These are phyloP conservation scores for Serilophus lunatus DNA, from an alignment of 2,113 vertebrate species.

Conservation along the genomic window DNA sequence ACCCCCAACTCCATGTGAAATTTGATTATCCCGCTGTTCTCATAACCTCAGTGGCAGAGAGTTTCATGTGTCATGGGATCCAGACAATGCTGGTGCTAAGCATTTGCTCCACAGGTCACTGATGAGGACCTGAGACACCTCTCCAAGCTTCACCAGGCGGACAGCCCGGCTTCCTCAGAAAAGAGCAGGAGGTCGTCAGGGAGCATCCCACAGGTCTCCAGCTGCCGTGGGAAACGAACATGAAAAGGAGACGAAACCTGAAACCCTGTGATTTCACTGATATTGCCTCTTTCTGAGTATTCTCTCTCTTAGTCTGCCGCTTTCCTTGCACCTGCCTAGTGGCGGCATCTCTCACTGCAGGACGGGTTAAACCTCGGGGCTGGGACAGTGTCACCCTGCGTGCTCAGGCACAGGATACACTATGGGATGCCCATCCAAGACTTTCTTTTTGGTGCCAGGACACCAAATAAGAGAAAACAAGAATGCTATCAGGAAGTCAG, in stretches of 20 bases:
- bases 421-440: not conserved
- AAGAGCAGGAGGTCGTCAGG: not conserved
- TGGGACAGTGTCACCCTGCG: accelerated
- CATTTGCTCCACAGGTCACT: not conserved
- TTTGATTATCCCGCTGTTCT: not conserved
- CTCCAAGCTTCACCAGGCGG: not conserved
- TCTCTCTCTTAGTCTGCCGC: not conserved
- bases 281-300: not conserved
- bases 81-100: not conserved
- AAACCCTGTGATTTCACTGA: not conserved
- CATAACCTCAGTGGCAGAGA: not conserved
- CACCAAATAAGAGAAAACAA: not conserved
- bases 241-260: not conserved
- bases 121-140: not conserved
- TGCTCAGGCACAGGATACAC: not conserved
- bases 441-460: not conserved
- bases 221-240: not conserved
- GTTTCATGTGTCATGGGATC: not conserved
- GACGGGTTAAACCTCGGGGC: not conserved
- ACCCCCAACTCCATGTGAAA: not conserved
- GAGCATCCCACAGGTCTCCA: too few relatives aligned
- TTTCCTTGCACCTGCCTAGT: not conserved
- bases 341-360: not conserved
- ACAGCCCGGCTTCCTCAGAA: not conserved
- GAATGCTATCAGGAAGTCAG: not conserved